These are phyloP conservation scores for Ariopsis seemanni DNA, from an alignment of 2,113 vertebrate genomes.

Conservation along the genomic window DNA sequence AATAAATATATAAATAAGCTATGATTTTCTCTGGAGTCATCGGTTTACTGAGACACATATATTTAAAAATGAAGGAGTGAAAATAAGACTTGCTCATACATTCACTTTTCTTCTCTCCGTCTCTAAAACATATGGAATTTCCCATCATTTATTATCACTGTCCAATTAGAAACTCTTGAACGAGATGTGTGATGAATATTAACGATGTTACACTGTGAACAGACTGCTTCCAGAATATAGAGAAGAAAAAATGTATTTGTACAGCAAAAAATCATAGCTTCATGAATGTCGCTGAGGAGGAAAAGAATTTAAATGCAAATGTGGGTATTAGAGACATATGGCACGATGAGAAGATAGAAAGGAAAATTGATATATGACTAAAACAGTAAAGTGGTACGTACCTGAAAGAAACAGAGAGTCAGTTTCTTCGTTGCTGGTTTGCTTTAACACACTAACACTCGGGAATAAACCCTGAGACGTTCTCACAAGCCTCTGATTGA, in stretches of 20 bases:
- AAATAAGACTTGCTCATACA: not conserved
- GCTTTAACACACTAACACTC: not conserved
- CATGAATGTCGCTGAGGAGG: not conserved
- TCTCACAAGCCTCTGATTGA: not conserved
- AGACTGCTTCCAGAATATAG: not conserved
- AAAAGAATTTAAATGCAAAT: slow-evolving; percentile 38
- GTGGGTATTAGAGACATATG: slow-evolving; percentile 19
- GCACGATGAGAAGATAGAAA: not conserved
- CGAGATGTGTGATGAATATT: slow-evolving; percentile 17
- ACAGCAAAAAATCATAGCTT: not conserved
- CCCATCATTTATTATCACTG: slow-evolving; percentile 29
- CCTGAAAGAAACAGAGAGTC: slow-evolving; percentile 12
- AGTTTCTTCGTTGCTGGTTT: not conserved
- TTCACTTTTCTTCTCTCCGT: not conserved
- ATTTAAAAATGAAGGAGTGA: not conserved
- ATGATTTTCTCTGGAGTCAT: not conserved
- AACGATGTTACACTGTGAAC: slow-evolving; percentile 1
- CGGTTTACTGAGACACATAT: not conserved
- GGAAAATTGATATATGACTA: slow-evolving; percentile 29
- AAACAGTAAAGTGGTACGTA: slow-evolving; percentile 2
- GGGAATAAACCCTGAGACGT: not conserved
- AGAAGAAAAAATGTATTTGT: slow-evolving; percentile 1
- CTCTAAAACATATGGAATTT: slow-evolving; percentile 19
- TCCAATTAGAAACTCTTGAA: slow-evolving; percentile 41
- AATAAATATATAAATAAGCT: not conserved